Percentiles rank a stretch among this genome's conserved stretches.
These are phyloP conservation scores for Agrochola macilenta DNA, from an alignment of 2,888 invertebrate genomes.

Conservation along the genomic window DNA sequence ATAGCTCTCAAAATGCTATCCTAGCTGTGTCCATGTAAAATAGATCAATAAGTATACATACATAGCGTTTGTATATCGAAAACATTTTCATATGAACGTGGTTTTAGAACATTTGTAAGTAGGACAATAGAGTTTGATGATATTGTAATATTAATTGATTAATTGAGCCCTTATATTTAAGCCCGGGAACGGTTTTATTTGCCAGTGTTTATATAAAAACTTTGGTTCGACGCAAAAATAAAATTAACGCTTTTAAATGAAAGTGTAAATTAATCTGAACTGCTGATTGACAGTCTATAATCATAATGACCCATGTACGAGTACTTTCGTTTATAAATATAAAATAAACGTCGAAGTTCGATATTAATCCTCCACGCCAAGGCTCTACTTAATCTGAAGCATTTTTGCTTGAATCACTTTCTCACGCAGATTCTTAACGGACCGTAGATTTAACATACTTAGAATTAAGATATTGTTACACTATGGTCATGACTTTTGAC, in stretches of 20 bases:
- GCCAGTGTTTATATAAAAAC: neutral
- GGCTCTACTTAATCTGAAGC: neutral
- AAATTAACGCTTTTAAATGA: slow-evolving; percentile 21
- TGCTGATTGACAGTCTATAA: neutral
- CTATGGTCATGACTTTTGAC: neutral
- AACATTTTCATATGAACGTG: slow-evolving; percentile 85
- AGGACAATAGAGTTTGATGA: slow-evolving; percentile 74
- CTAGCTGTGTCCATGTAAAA: slow-evolving; percentile 57
- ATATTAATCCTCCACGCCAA: neutral
- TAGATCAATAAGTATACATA: slow-evolving; percentile 83
- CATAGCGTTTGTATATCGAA: slow-evolving; percentile 88
- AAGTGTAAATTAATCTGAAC: neutral
- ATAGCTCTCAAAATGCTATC: slow-evolving; percentile 20
- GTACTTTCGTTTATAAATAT: no score
- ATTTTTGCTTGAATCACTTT: neutral
- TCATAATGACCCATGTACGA: neutral
- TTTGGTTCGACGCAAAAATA: neutral
- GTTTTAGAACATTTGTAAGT: slow-evolving; percentile 82
- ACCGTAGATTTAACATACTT: neutral
- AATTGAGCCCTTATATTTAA: slow-evolving; percentile 67
- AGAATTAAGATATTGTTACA: neutral
- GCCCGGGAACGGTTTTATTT: slow-evolving; percentile 55
- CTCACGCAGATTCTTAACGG: neutral
- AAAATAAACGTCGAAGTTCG: neutral
- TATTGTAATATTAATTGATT: slow-evolving; percentile 64